Evolutionary conservation across 2,113 vertebrate species (phyloP).

Genomic region (Sterrhoptilus dennistouni): DNA sequence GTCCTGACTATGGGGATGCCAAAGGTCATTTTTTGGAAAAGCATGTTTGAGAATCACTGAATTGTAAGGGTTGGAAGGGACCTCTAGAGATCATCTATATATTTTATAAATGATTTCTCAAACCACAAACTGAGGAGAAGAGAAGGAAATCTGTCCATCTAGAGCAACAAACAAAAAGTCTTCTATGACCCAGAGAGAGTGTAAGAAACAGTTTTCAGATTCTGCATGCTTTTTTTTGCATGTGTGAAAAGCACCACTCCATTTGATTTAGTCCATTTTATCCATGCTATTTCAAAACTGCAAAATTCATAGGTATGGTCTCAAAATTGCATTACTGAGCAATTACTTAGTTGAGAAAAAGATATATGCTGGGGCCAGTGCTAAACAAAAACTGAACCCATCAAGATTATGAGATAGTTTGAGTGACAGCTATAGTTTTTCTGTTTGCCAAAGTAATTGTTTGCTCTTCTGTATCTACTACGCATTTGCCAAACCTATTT

Average conservation of each 20-base stretch:
- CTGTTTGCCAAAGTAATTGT: background rate
- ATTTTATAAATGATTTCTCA: background rate
- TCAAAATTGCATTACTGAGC: background rate
- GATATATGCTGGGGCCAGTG: too few species aligned
- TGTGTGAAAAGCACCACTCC: fast-evolving
- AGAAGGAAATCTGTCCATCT: background rate
- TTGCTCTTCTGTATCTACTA: background rate
- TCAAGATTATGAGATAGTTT: background rate
- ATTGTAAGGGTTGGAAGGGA: background rate
- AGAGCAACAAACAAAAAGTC: background rate
- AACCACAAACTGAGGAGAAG: background rate
- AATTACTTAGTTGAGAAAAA: background rate
- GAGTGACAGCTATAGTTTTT: background rate
- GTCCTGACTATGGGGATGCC: background rate
- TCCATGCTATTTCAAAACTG: background rate
- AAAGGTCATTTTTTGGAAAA: background rate
- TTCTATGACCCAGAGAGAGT: background rate
- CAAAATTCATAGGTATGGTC: background rate
- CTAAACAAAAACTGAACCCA: background rate
- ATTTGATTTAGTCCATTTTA: background rate
- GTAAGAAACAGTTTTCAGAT: background rate
- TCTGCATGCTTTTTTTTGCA: background rate
- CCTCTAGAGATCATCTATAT: too few species aligned
- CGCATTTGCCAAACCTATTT: background rate
- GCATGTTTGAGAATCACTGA: background rate